Evolutionary conservation across 2,113 vertebrate species (phyloP), one percentile per base, ranked within the genome.

Genomic region (Bubo scandiacus): DNA sequence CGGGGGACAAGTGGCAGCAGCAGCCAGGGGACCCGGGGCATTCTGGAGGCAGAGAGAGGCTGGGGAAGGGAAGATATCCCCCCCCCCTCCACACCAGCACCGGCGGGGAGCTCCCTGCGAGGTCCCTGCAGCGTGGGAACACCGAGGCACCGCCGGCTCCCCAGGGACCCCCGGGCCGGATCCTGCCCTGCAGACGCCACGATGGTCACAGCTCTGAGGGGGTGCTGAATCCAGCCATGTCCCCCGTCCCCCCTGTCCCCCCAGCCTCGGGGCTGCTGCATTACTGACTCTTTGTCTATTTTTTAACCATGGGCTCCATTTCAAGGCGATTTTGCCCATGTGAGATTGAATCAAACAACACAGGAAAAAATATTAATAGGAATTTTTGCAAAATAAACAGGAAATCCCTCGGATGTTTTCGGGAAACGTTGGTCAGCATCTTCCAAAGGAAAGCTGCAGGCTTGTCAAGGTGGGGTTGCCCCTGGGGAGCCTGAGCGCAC

Each of bases 351-450:
- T 72, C 55, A 25, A 92, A 72, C 26, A 57, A 15, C 14, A 7
- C 67, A 17, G 67, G 51, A 21, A 36, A 75, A 88, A 78, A 70
- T 75, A 94, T 74, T 42, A 92, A 79, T 79, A 77, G 63, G 88
- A 67, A 91, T 91, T 94, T 91, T 91, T 62, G 81, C 57, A 68
- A 97, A 96, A 96, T 82, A 95, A 97, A 94, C 92, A 97, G 95
- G 92, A 97, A 97, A 95, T 94, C 92, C 91, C 42, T 91, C 0
- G 77, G 92, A 84, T 92, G 88, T 49, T 94, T 95, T 86, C 92
- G 87, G 96, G 90, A 92, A 78, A n/a, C 14, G 3, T 30, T 75
- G 94, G 92, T 87, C 94, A 79, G 94, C 86, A 92, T 95, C 96
- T 94, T 89, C 91, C 26, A 1, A 95, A 87, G 92, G 89, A 71